Evolutionary conservation across 2,797 vertebrate genomes (phyloP), one percentile per base, ranked within the genome.

Genomic region (Alosa sapidissima): DNA sequence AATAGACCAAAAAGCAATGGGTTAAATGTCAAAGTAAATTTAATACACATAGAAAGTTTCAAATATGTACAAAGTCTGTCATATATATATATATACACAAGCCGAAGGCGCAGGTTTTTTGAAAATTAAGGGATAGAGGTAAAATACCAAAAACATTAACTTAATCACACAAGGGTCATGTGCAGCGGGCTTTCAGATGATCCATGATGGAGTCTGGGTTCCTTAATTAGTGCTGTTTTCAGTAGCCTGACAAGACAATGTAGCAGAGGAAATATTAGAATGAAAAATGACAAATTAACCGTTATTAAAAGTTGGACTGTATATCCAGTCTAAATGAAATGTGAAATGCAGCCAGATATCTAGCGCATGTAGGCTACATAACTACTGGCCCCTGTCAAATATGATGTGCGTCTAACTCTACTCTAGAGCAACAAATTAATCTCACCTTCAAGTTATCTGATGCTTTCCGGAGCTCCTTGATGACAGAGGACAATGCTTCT

Each of bases 381-480:
- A 36, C 16, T 41, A 36, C 65, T 41, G 33, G 6, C 11, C 28
- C 28, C 33, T 72, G 16, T 58, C 4, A 21, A 58, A 21, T 58
- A 19, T 19, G 21, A 58, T 58, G 55, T 21, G 55, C 21, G 19
- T 21, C 3, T n/a, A 58, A 58, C 55, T 58, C 4, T 0, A 58
- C 55, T 21, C 16, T 21, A 58, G 5, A 58, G 19, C 14, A 36
- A 51, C 81, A 82, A 54, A 49, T 28, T 83, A 65, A 78, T 47
- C 51, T 89, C 94, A 98, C 98, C 97, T 99, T 99, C 0, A 99
- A 92, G 24, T 97, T 94, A 84, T 99, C 98, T 0, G 97, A 96
- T 16, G 97, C 98, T 93, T 97, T 99, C 0, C 98, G 96, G 19
- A 99, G 95, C 82, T 99, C 98, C 91, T 98, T 99, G 91, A 99